These are phyloP conservation scores for Lapara coniferarum DNA, from an alignment of 2,888 invertebrate species.

Conservation along the genomic window DNA sequence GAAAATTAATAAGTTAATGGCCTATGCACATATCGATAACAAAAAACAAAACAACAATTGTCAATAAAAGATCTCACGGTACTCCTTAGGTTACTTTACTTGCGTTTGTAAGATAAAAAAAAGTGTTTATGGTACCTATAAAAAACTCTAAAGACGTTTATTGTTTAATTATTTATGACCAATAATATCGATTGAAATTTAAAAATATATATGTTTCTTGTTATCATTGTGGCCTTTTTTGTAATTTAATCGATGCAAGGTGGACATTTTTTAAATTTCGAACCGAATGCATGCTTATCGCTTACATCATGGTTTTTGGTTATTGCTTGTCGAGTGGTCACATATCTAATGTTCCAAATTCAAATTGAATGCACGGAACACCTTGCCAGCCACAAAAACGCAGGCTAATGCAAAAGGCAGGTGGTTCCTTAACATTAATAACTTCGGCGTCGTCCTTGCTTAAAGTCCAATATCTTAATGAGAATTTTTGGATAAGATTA, in stretches of 20 bases:
- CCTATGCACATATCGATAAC: conserved; percentile 8
- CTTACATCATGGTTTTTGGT: conserved; percentile 14
- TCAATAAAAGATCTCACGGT: conserved; percentile 15
- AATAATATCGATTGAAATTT: conserved; percentile 12
- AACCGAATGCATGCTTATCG: conserved; percentile 20
- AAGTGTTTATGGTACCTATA: conserved; percentile 9
- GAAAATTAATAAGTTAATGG: conserved; percentile 7
- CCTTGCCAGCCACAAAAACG: conserved; percentile 65
- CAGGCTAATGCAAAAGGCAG: conserved; percentile 65
- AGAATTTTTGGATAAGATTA: conserved; percentile 27
- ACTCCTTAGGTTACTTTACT: not conserved
- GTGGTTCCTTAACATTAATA: conserved; percentile 52
- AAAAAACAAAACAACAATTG: conserved; percentile 4
- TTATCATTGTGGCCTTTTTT: conserved; percentile 19
- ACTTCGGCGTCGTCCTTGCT: conserved; percentile 32
- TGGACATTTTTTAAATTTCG: conserved; percentile 27
- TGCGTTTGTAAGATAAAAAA: not conserved
- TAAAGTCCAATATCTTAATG: conserved; percentile 37
- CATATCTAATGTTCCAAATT: conserved; percentile 58
- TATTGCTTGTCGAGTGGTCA: conserved; percentile 9
- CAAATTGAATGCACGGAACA: conserved; percentile 55
- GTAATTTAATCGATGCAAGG: conserved; percentile 24
- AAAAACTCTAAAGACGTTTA: conserved; percentile 18
- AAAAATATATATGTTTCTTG: conserved; percentile 12
- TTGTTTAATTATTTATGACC: conserved; percentile 25